Evolutionary conservation across 2,888 invertebrate species (phyloP), one percentile per base, ranked within the genome.

Genomic region (Dorcus parallelipipedus): DNA sequence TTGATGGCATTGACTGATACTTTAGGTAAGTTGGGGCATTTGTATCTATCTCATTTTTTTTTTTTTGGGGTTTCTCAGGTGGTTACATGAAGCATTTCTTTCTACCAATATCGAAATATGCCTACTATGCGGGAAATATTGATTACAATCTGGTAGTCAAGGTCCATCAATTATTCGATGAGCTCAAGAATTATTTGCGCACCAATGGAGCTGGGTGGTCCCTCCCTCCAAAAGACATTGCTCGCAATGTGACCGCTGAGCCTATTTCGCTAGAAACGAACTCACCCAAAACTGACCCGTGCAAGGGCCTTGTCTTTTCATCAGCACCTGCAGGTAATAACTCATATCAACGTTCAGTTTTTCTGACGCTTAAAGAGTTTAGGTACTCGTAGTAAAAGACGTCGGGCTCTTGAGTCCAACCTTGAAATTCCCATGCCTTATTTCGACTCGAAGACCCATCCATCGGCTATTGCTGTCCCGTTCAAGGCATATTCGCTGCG

Each of bases 191-290:
- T 54, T 83, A 81, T 64, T 70, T 88, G 61, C 74, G 79, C 10
- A 86, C 85, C 0, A 81, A 85, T 62, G 88, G 87, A 0, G 73
- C 73, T 14, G 81, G 82, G 0, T 88, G 88, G 88, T 75, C 76
- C 0, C 69, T 64, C 50, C 71, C 77, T 2, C 60, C 62, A 40
- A 59, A 47, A 6, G 53, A 56, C 45, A 51, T 60, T n/a, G 56
- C 56, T 20, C 53, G 33, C 33, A 45, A 41, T 6, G 50, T 56
- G 6, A 14, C 41, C 3, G 56, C 60, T 1, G 55, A 59, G 39
- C 55, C 55, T 2, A 59, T 59, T 40, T 45, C 51, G 9, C 41
- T 59, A 20, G 39, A 49, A 40, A 49, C 54, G 7, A 39, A 14
- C 59, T 17, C 55, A 3, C 61, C 63, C 8, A 57, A 58, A 7